These are phyloP conservation scores for Psylliodes chrysocephalus DNA, from an alignment of 2,888 invertebrate genomes.

Conservation along the genomic window DNA sequence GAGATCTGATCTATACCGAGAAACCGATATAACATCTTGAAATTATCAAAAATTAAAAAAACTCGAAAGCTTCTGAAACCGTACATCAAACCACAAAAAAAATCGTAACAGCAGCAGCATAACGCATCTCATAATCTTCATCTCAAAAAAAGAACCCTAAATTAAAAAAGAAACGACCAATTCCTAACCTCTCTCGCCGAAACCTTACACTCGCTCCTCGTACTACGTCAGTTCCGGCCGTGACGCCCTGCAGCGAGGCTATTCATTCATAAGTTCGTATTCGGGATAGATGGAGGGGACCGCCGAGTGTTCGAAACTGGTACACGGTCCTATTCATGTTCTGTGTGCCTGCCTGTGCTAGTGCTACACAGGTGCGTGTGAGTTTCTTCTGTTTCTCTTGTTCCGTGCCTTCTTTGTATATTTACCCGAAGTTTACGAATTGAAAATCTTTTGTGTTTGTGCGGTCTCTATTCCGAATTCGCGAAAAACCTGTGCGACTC, in stretches of 20 bases:
- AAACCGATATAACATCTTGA: no score
- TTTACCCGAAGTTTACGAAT: constrained; percentile 12
- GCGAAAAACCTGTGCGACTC: constrained; percentile 3
- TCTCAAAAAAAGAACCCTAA: constrained; percentile 17
- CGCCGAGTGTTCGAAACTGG: constrained; percentile 50
- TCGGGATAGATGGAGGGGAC: constrained; percentile 53
- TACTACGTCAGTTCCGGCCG: constrained; percentile 47
- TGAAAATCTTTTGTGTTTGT: constrained; percentile 3
- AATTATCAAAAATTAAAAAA: no score
- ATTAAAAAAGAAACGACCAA: constrained; percentile 17
- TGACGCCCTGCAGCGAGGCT: constrained; percentile 61
- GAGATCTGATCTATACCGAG: no score
- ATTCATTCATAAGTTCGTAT: constrained; percentile 67
- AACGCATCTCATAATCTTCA: not conserved
- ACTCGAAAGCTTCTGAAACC: not conserved
- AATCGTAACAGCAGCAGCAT: no score
- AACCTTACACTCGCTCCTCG: constrained; percentile 12
- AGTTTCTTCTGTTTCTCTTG: constrained; percentile 35
- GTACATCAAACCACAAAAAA: no score
- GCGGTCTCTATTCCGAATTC: not conserved
- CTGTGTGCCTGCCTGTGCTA: constrained; percentile 31
- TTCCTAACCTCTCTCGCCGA: constrained; percentile 7
- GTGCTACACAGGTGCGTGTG: constrained; percentile 43
- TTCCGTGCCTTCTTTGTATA: constrained; percentile 34
- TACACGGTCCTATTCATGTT: constrained; percentile 42